These are phyloP conservation scores for Acrocephalus scirpaceus DNA, from an alignment of 2,797 vertebrate species.

Conservation along the genomic window DNA sequence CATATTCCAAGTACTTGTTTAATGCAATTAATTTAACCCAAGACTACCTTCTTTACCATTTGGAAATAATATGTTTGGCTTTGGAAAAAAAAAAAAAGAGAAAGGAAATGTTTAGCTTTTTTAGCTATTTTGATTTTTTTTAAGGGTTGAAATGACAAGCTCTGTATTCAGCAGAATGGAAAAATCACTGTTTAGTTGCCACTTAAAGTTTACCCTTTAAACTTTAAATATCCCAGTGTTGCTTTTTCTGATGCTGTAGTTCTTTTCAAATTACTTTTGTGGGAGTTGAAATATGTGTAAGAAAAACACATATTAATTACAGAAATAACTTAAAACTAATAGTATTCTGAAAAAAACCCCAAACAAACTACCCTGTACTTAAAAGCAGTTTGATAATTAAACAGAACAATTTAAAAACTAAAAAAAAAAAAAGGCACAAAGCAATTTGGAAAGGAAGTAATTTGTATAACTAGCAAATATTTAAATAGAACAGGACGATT, in stretches of 20 bases:
- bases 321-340: conserved; percentile 10
- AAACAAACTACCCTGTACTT: neutral
- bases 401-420: conserved; percentile 33
- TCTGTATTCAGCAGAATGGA: neutral
- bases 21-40: neutral
- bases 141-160: neutral
- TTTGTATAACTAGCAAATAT: conserved; percentile 67
- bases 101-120: neutral
- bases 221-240: neutral
- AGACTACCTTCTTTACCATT: neutral
- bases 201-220: neutral
- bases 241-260: neutral
- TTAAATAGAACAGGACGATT: conserved; percentile 68
- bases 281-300: neutral
- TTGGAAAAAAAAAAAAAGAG: neutral
- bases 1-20: neutral
- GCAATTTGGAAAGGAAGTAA: conserved; percentile 62
- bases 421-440: conserved; percentile 37
- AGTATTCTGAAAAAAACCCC: neutral
- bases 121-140: neutral
- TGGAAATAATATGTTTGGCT: neutral
- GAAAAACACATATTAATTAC: neutral
- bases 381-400: conserved; percentile 57
- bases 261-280: conserved; percentile 4
- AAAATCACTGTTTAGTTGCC: conserved; percentile 16